These are phyloP conservation scores for Drosophila littoralis DNA, from an alignment of 1,140 invertebrate species.

Conservation along the genomic window DNA sequence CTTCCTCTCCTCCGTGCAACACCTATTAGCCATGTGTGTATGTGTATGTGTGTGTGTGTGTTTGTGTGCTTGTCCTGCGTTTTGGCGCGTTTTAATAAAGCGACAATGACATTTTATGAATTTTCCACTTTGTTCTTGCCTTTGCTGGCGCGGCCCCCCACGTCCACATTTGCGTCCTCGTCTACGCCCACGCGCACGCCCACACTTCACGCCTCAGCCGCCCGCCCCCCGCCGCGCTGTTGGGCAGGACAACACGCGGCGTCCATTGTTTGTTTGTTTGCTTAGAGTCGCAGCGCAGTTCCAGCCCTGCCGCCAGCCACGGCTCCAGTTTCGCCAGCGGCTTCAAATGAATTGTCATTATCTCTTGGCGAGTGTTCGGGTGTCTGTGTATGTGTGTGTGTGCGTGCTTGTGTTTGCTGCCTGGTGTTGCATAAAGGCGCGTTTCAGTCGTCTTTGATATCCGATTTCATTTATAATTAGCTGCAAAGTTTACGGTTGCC, in stretches of 20 bases:
- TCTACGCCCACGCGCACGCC: slow-evolving; percentile 4
- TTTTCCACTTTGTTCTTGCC: slow-evolving; percentile 79
- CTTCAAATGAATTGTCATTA: slow-evolving; percentile 70
- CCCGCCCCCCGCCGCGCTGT: neutral
- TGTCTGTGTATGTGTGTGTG: slow-evolving; percentile 19
- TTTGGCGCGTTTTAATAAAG: slow-evolving; percentile 82
- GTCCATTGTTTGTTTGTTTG: slow-evolving; percentile 80
- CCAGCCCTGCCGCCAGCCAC: slow-evolving; percentile 44
- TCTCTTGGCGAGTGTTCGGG: slow-evolving; percentile 9
- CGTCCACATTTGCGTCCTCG: slow-evolving; percentile 23
- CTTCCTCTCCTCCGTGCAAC: neutral
- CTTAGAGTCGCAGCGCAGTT: slow-evolving; percentile 61
- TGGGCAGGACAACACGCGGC: slow-evolving; percentile 38
- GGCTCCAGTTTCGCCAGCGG: slow-evolving; percentile 21
- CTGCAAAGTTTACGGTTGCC: slow-evolving; percentile 77
- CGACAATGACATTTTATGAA: slow-evolving; percentile 82
- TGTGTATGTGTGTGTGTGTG: slow-evolving; percentile 41
- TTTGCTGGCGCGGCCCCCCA: slow-evolving; percentile 16
- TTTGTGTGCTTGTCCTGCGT: slow-evolving; percentile 48
- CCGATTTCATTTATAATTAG: slow-evolving; percentile 82
- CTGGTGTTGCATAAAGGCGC: slow-evolving; percentile 66
- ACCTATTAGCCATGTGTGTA: slow-evolving; percentile 45
- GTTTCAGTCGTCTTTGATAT: slow-evolving; percentile 73
- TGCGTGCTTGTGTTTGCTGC: slow-evolving; percentile 17
- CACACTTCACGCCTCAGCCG: neutral